phyloP scores from a whole-genome alignment of 2,797 vertebrate genomes.

The Paramormyrops hopkinsi region DNA sequence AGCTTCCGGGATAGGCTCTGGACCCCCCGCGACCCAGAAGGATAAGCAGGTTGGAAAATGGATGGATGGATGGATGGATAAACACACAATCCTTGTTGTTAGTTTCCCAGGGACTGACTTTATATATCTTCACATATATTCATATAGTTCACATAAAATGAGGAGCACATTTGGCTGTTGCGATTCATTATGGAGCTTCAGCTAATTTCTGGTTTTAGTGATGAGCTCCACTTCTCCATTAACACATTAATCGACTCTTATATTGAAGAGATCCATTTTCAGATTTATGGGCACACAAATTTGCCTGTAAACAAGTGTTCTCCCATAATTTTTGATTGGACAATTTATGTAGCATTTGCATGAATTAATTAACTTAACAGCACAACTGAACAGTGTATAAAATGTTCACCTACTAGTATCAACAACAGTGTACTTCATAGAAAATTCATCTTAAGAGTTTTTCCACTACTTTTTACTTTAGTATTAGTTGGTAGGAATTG shows the following conservation, averaged over 20 bases:
- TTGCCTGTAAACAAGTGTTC: constrained; percentile 5
- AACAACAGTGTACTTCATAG: background rate
- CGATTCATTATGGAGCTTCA: background rate
- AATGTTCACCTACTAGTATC: background rate
- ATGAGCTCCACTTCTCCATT: background rate
- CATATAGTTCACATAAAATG: background rate
- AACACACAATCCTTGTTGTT: background rate
- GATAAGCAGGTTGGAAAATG: no score
- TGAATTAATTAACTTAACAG: background rate
- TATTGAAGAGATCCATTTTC: constrained; percentile 1
- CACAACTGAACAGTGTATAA: background rate
- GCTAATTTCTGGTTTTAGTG: background rate
- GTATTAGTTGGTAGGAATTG: background rate
- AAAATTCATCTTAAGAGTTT: background rate
- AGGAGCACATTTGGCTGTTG: background rate
- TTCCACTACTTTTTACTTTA: background rate
- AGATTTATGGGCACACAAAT: background rate
- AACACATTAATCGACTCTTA: background rate
- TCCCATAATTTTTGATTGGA: background rate
- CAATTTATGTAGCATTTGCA: background rate
- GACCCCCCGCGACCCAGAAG: no score
- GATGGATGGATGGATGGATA: background rate
- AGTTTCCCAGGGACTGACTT: background rate
- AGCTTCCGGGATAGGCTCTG: no score
- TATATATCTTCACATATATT: background rate